Evolutionary conservation across 2,888 invertebrate genomes (phyloP).

Genomic region (Julus scandinavius): DNA sequence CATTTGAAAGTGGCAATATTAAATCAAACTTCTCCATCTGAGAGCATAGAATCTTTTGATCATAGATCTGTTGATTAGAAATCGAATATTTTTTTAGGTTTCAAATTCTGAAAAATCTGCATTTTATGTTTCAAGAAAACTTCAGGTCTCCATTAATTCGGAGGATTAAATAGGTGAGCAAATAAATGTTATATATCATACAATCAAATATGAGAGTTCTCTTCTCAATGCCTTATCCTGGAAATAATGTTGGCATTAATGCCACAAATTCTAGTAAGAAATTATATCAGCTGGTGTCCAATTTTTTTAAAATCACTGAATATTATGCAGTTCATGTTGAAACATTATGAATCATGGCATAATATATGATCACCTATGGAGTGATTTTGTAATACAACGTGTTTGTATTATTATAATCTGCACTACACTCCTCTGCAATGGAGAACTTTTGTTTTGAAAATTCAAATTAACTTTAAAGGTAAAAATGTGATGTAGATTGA

Average conservation of each 20-base stretch:
- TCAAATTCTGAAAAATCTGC: neutral
- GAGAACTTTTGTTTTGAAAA: neutral
- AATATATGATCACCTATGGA: neutral
- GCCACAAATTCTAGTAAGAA: too few species aligned
- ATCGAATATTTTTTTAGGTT: neutral
- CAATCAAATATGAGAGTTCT: too few species aligned
- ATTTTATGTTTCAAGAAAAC: neutral
- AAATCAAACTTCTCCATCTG: too few species aligned
- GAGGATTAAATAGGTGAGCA: conserved; percentile 13
- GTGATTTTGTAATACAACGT: neutral
- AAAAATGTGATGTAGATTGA: neutral
- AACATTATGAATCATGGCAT: neutral
- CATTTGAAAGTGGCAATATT: too few species aligned
- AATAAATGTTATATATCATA: neutral
- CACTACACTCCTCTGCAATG: neutral
- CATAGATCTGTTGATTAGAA: neutral
- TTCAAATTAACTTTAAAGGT: neutral
- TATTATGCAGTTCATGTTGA: neutral
- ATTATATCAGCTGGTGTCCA: neutral
- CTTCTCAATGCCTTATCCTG: too few species aligned
- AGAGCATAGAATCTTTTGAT: too few species aligned
- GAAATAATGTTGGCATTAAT: too few species aligned
- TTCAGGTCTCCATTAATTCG: neutral
- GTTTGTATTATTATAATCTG: neutral
- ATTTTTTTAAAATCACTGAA: neutral